Percentiles rank a stretch among this genome's conserved stretches.
phyloP scores from a whole-genome alignment of 2,888 invertebrate genomes.

The Asteroscopus sphinx region DNA sequence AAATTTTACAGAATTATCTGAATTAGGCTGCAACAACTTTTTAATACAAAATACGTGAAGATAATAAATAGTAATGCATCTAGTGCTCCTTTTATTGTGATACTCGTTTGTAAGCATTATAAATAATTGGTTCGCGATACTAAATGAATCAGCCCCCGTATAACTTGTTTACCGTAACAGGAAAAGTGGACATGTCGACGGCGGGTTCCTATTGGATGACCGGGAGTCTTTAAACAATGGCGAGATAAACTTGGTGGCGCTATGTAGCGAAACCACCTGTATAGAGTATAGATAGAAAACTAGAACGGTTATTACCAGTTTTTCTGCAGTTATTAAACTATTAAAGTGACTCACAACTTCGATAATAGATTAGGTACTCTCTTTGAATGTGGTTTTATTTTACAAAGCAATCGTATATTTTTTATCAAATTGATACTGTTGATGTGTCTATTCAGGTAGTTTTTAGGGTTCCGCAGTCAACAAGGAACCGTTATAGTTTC shows the following conservation, averaged over 20 bases:
- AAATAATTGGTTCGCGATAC: conserved; percentile 65
- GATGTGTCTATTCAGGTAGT: too few species aligned
- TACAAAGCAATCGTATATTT: neutral
- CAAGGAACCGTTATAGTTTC: too few species aligned
- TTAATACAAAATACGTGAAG: conserved; percentile 22
- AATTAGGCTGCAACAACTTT: conserved; percentile 33
- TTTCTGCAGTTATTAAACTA: conserved; percentile 7
- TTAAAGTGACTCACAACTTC: conserved; percentile 16
- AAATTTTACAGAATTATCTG: conserved; percentile 10
- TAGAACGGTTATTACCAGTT: conserved; percentile 8
- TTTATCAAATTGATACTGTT: too few species aligned
- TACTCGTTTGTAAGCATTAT: conserved; percentile 56
- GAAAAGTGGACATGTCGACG: conserved; percentile 66
- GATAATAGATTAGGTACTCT: neutral
- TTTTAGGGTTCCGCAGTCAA: too few species aligned
- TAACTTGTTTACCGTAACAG: conserved; percentile 78
- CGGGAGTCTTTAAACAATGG: conserved; percentile 37
- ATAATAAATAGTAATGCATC: conserved; percentile 30
- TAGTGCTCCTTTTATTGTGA: conserved; percentile 47
- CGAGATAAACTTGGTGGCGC: conserved; percentile 35
- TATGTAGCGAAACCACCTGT: conserved; percentile 8
- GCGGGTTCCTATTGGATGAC: conserved; percentile 56
- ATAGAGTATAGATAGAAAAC: conserved; percentile 12
- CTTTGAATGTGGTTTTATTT: neutral
- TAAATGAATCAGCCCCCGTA: conserved; percentile 74